Percentiles rank a stretch among this genome's conserved stretches.
Evolutionary conservation across 1,140 invertebrate genomes (phyloP).

Genomic region (Drosophila mojavensis): DNA sequence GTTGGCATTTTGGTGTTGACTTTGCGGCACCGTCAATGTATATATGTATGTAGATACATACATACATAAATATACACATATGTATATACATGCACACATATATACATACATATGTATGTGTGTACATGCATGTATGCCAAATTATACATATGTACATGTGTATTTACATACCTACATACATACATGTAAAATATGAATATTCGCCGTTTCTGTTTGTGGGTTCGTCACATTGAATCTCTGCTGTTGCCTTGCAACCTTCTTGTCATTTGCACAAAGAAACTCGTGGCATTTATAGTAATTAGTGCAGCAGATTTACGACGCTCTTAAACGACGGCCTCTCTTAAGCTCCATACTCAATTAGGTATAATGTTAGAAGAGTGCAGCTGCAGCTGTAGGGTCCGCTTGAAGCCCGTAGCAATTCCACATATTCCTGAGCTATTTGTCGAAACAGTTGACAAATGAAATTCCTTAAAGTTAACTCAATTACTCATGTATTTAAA

Average conservation of each 20-base stretch:
- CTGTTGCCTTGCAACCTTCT: slow-evolving; percentile 3
- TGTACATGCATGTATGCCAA: no score
- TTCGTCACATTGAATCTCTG: slow-evolving; percentile 15
- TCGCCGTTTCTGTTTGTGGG: slow-evolving; percentile 25
- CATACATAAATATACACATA: neutral
- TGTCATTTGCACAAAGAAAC: slow-evolving; percentile 20
- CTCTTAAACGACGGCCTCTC: neutral
- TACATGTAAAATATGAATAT: slow-evolving; percentile 26
- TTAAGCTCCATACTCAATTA: neutral
- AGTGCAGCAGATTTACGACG: slow-evolving; percentile 1
- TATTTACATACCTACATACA: neutral
- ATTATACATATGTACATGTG: neutral
- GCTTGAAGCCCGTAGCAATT: neutral
- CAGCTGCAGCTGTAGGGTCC: neutral
- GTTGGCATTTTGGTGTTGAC: slow-evolving; percentile 47
- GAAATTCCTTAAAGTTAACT: neutral
- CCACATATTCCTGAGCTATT: neutral
- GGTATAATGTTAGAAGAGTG: neutral
- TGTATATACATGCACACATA: neutral
- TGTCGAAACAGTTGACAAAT: neutral
- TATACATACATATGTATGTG: neutral
- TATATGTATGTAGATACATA: slow-evolving; percentile 5
- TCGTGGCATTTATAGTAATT: slow-evolving; percentile 14
- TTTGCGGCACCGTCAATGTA: slow-evolving; percentile 35
- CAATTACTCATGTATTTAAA: neutral